Conservation (phyloP, 2,797 vertebrate genomes). For the Balearica regulorum region DNA sequence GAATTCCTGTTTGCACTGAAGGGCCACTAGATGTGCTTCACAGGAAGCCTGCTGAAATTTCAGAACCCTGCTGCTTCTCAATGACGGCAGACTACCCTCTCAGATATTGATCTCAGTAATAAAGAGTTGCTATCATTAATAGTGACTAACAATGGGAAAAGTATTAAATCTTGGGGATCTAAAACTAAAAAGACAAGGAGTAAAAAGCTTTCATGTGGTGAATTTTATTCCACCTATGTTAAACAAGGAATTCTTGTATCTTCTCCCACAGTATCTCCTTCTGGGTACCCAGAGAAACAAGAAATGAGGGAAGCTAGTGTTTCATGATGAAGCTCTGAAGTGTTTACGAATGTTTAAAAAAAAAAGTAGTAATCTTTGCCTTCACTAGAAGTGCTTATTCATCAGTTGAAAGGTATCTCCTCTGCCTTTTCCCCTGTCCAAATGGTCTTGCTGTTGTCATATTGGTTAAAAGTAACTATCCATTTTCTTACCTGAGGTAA, state of each 20-base stretch:
- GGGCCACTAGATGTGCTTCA: neutral
- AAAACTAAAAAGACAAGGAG: neutral
- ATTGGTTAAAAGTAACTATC: neutral
- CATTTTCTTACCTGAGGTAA: neutral
- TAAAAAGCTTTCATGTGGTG: neutral
- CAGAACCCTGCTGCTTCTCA: neutral
- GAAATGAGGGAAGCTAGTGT: neutral
- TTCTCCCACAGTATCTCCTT: neutral
- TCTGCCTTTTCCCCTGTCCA: neutral
- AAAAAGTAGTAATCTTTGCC: neutral
- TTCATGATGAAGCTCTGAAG: neutral
- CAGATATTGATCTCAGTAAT: neutral
- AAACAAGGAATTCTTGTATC: neutral
- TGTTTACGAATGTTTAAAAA: neutral
- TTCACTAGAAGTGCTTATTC: neutral
- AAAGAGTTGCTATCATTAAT: neutral
- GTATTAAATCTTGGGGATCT: neutral
- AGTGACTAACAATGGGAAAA: neutral
- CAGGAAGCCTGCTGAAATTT: conserved; percentile 3
- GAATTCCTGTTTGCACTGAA: neutral
- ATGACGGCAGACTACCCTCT: neutral
- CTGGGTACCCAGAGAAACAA: neutral
- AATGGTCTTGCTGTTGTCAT: neutral
- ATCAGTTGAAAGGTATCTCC: neutral
- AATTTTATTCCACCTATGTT: neutral